Evolutionary conservation across 1,140 invertebrate genomes (phyloP).

Genomic region (Lethrus apterus): DNA sequence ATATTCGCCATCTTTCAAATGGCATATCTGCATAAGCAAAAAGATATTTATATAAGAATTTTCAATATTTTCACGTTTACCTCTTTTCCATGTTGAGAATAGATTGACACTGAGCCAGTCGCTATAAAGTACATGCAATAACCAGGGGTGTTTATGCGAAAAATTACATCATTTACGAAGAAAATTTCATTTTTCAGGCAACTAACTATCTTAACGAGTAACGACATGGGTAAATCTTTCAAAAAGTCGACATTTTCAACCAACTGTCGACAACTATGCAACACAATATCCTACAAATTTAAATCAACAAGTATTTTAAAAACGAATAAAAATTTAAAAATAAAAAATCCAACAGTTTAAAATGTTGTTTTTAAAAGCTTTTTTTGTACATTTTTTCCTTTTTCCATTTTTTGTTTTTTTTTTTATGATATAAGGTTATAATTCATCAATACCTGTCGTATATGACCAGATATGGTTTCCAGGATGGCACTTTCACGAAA

Average conservation of each 20-base stretch:
- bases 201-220: constrained; percentile 23
- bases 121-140: constrained; percentile 53
- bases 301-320: too few relatives aligned
- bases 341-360: too few relatives aligned
- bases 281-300: too few relatives aligned
- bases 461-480: constrained; percentile 18
- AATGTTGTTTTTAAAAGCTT: too few relatives aligned
- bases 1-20: constrained; percentile 29
- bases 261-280: constrained; percentile 24
- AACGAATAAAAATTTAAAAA: too few relatives aligned
- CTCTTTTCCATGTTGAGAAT: constrained; percentile 49
- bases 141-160: constrained; percentile 46
- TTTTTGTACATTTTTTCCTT: not conserved
- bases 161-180: constrained; percentile 38
- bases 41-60: too few relatives aligned
- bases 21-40: constrained; percentile 30
- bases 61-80: too few relatives aligned
- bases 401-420: not conserved
- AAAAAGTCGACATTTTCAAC: constrained; percentile 26
- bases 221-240: constrained; percentile 22
- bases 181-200: constrained; percentile 27
- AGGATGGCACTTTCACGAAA: constrained; percentile 25
- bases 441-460: constrained; percentile 17
- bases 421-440: too few relatives aligned
- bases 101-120: constrained; percentile 47